Evolutionary conservation across 2,888 invertebrate genomes (phyloP), one percentile per base, ranked within the genome.

Genomic region (Clepsis dumicolana): DNA sequence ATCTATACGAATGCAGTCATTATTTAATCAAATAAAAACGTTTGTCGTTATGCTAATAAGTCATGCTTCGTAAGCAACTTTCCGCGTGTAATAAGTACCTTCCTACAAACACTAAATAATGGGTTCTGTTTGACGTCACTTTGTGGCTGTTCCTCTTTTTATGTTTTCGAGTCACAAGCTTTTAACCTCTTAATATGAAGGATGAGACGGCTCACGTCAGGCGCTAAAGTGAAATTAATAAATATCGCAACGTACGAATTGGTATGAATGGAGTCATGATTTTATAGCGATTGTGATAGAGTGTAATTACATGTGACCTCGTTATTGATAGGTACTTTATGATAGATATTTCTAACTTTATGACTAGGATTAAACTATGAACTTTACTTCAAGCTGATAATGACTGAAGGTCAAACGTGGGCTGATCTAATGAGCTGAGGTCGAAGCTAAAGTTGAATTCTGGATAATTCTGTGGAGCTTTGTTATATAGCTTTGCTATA

Each of bases 111-210:
- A 29, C 25, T 62, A 48, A 66, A 62, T 67, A 67, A 67, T 48
- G 27, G 56, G 35, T 21, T n/a, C 38, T 48, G 56, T 67, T 61
- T 16, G 21, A 4, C 56, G 62, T 63, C 63, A 63, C 41, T 41
- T 25, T 29, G 67, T 21, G 57, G 25, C 53, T 29, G 41, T 52
- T 54, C 35, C 48, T 4, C 18, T 18, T 44, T 44, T 44, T 44
- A 44, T 14, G 16, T 59, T 52, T 14, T 21, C 48, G n/a, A 54
- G 66, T 61, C 66, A 24, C 56, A 35, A 61, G 53, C 61, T 52
- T 62, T 54, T 61, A 50, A 52, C 60, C 16, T 61, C 32, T 61
- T 65, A 60, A 65, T 65, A 54, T 65, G 60, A 61, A 61, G 29
- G 44, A 53, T 62, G 61, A 62, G 18, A 54, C 56, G 54, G 56